These are phyloP conservation scores for Acrocephalus kingi DNA, from an alignment of 2,113 vertebrate genomes.

Conservation along the genomic window DNA sequence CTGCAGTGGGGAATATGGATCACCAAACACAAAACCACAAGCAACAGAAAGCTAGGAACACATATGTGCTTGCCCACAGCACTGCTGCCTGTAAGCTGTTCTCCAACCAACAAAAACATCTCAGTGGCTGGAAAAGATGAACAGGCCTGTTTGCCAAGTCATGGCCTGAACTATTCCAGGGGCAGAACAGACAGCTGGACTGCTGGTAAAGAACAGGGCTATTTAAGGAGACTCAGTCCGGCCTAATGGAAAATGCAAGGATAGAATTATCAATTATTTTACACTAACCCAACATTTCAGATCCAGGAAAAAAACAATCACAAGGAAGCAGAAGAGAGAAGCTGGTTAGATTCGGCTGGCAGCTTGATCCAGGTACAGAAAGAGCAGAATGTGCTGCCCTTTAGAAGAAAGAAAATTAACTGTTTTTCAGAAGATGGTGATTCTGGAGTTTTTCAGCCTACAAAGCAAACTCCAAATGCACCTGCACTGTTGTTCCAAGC, in stretches of 20 bases:
- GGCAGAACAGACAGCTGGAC: slow-evolving; percentile 46
- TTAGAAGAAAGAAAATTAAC: neutral
- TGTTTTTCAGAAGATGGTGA: neutral
- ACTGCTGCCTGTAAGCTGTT: slow-evolving; percentile 36
- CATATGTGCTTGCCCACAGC: slow-evolving; percentile 25
- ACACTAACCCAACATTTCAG: slow-evolving; percentile 50
- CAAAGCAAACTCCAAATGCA: neutral
- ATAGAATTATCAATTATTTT: slow-evolving; percentile 68
- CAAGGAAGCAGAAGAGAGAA: neutral
- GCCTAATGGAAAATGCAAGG: slow-evolving; percentile 66
- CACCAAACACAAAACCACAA: slow-evolving; percentile 41
- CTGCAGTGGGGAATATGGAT: neutral
- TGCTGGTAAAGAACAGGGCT: slow-evolving; percentile 54
- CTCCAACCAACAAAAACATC: slow-evolving; percentile 43
- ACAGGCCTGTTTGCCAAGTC: slow-evolving; percentile 30
- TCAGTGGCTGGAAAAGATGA: slow-evolving; percentile 68
- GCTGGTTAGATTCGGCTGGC: neutral
- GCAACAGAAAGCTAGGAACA: neutral
- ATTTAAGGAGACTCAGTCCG: slow-evolving; percentile 44
- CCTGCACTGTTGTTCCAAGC: neutral
- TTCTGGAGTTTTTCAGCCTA: neutral
- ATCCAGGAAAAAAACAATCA: slow-evolving; percentile 29
- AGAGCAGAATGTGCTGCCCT: neutral
- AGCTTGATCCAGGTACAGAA: neutral
- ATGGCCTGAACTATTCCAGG: neutral